Evolutionary conservation across 1,140 invertebrate species (phyloP).

Genomic region (Oryzaephilus surinamensis): DNA sequence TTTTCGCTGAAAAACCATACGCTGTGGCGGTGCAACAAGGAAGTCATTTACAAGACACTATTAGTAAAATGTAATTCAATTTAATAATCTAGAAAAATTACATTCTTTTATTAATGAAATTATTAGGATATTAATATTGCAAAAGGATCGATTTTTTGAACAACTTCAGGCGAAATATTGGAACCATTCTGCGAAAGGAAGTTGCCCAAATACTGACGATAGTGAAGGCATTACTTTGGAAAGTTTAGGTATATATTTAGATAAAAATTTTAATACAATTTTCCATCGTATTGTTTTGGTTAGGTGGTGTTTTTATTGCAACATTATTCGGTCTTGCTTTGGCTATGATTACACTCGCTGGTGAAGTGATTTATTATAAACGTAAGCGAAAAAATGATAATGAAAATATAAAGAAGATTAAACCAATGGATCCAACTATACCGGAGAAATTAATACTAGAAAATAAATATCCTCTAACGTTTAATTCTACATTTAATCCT

Average conservation of each 20-base stretch:
- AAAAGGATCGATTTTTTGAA: constrained; percentile 78
- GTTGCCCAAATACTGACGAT: constrained; percentile 63
- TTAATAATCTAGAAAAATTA: constrained; percentile 2
- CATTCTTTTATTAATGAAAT: too few species aligned
- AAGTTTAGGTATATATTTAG: constrained; percentile 61
- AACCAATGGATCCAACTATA: constrained; percentile 6
- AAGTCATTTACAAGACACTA: constrained; percentile 65
- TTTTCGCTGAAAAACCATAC: constrained; percentile 81
- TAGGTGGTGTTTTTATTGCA: constrained; percentile 81
- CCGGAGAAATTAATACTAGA: too few species aligned
- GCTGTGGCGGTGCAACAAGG: constrained; percentile 81
- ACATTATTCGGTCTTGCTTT: constrained; percentile 71
- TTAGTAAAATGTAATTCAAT: constrained; percentile 59
- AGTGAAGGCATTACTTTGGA: constrained; percentile 80
- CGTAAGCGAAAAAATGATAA: constrained; percentile 43
- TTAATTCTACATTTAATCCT: too few species aligned
- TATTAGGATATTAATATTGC: constrained; percentile 63
- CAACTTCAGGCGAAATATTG: constrained; percentile 66
- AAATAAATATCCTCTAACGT: too few species aligned
- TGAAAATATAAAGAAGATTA: constrained; percentile 28
- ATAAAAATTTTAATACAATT: not conserved
- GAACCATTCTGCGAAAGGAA: constrained; percentile 58
- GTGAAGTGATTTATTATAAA: constrained; percentile 70
- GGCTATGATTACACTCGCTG: constrained; percentile 69
- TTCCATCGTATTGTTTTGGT: constrained; percentile 18